A percentile compares a stretch with the other conserved stretches of the same genome.
Conservation (phyloP, 2,113 vertebrate genomes). For the Ictalurus furcatus region DNA sequence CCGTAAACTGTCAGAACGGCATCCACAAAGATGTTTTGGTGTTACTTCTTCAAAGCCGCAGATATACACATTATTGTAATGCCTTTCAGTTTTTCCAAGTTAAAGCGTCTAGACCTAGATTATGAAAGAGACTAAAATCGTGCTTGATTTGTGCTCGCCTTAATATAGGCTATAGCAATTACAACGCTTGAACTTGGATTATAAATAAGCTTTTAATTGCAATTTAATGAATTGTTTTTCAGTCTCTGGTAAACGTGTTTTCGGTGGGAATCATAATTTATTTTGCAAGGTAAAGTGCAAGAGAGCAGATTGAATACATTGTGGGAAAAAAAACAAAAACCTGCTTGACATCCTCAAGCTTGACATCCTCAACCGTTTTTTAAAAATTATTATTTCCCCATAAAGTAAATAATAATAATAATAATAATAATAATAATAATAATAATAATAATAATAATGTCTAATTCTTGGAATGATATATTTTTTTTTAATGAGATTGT, state of each 20-base stretch:
- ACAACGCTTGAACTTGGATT: background rate
- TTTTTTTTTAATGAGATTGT: background rate
- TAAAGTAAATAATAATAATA: background rate
- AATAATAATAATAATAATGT: conserved; percentile 12
- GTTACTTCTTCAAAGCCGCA: background rate
- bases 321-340: background rate
- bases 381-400: background rate
- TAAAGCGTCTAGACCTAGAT: background rate
- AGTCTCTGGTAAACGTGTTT: too few relatives aligned
- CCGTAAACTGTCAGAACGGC: background rate
- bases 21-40: background rate
- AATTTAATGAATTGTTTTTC: background rate
- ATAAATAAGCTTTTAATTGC: background rate
- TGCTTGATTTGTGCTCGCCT: background rate
- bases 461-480: background rate
- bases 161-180: background rate
- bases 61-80: too few relatives aligned
- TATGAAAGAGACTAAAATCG: background rate
- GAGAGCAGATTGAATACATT: background rate
- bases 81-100: background rate
- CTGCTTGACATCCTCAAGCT: background rate
- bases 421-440: background rate
- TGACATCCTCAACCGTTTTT: background rate
- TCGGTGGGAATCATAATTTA: background rate
- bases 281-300: background rate